Base-by-base conservation (phyloP, 2,888 invertebrate species). In the Notodonta dromedarius region DNA sequence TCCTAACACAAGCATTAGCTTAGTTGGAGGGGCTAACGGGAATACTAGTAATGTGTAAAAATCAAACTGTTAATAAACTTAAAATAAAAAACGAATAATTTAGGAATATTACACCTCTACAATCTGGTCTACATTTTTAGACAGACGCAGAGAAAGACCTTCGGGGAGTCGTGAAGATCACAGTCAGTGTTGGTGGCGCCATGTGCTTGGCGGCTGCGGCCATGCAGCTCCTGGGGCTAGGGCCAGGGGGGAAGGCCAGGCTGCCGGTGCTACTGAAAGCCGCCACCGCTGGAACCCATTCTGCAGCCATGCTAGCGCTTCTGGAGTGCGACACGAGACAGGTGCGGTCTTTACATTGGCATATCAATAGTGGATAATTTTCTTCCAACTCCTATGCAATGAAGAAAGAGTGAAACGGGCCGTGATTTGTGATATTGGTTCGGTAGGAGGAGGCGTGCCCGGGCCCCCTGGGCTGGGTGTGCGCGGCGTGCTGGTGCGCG, bases 391-490 rank as follows among this genome's bases (percentile, higher is more conserved):
- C 24, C 24, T 24, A 24, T 24, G 24, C 24, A 24, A 24, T 24
- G 24, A 24, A 24, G 24, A 24, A 24, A 24, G n/a, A n/a, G n/a
- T n/a, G n/a, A n/a, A n/a, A n/a, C n/a, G n/a, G n/a, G n/a, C n/a
- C n/a, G n/a, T n/a, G n/a, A n/a, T n/a, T n/a, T 24, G 7, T 11
- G 4, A 42, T 57, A 16, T 60, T 24, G 9, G 24, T 53, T 8
- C 63, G 7, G 0, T 63, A 91, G 89, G 86, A 88, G 65, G 87
- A 86, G 59, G 91, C 91, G 1, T 91, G 91, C 32, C 85, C 87
- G 0, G 93, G 95, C 2, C 95, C 96, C 13, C 90, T 96, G 61
- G 95, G 96, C 50, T 96, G 96, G 78, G 95, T 96, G 57, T 97
- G 96, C 95, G 94, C 95, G 6, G 95, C 96, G 81, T 96, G 88